Evolutionary conservation across 2,888 invertebrate genomes (phyloP).

Genomic region (Ommatoiulus sabulosus): DNA sequence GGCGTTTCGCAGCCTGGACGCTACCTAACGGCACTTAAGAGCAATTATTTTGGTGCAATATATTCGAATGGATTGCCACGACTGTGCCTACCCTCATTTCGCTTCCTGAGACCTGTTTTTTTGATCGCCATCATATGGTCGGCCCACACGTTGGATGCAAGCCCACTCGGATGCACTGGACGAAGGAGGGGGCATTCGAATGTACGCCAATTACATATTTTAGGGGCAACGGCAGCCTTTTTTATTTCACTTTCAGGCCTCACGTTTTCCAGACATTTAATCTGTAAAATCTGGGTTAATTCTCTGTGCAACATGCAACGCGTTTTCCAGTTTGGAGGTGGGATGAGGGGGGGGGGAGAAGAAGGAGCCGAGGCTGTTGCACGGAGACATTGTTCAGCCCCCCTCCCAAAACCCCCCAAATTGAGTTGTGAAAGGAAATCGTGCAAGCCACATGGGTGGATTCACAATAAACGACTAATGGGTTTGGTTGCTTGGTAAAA

Average conservation of each 20-base stretch:
- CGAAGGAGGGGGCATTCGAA: slow-evolving; percentile 19
- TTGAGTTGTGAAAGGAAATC: not conserved
- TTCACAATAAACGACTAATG: slow-evolving; percentile 10
- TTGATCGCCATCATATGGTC: too few relatives aligned
- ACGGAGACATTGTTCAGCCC: not conserved
- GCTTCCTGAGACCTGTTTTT: not conserved
- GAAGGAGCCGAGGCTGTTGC: not conserved
- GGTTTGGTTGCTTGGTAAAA: not conserved
- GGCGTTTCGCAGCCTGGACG: not conserved
- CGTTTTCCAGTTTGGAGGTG: not conserved
- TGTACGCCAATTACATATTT: slow-evolving; percentile 19
- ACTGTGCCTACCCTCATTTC: not conserved
- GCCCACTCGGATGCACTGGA: slow-evolving; percentile 10
- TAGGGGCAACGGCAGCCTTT: not conserved
- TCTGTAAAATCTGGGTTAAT: slow-evolving; percentile 12
- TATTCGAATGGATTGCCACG: not conserved
- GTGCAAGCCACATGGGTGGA: slow-evolving; percentile 11
- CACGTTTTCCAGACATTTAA: slow-evolving; percentile 1
- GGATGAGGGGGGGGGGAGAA: not conserved
- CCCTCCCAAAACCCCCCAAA: not conserved
- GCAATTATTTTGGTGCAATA: too few relatives aligned
- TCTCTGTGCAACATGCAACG: not conserved
- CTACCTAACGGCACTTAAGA: too few relatives aligned
- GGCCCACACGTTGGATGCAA: too few relatives aligned
- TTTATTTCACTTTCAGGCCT: not conserved